A percentile compares a stretch with the other conserved stretches of the same genome.
phyloP scores from a whole-genome alignment of 2,888 invertebrate genomes.

The Ennomos fuscantarius region DNA sequence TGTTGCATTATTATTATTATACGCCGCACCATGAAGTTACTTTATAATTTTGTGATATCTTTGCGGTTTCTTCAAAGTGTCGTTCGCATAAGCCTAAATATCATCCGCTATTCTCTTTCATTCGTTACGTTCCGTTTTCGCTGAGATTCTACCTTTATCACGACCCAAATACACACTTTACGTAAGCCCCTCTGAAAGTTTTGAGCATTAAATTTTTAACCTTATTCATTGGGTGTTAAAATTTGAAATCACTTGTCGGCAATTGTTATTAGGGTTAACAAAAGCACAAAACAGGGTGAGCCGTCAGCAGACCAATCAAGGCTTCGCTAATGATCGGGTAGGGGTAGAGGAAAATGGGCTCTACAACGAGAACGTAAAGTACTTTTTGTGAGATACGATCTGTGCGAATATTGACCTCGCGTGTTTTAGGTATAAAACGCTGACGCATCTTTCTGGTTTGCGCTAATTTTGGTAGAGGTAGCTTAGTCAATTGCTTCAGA shows the following conservation, averaged over 20 bases:
- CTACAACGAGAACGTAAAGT: slow-evolving; percentile 24
- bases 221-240: slow-evolving; percentile 36
- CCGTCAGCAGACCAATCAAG: slow-evolving; percentile 61
- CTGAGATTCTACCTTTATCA: slow-evolving; percentile 33
- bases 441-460: slow-evolving; percentile 36
- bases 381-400: slow-evolving; percentile 21
- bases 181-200: slow-evolving; percentile 27
- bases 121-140: slow-evolving; percentile 24
- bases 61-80: not conserved
- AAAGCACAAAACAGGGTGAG: slow-evolving; percentile 58
- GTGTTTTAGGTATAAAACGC: slow-evolving; percentile 32
- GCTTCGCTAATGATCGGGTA: slow-evolving; percentile 52
- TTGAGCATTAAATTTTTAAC: slow-evolving; percentile 27
- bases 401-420: slow-evolving; percentile 18
- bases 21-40: not conserved
- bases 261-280: slow-evolving; percentile 48
- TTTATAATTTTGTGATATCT: not conserved
- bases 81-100: slow-evolving; percentile 2
- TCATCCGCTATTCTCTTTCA: slow-evolving; percentile 12
- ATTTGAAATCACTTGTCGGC: slow-evolving; percentile 33
- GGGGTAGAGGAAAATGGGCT: slow-evolving; percentile 22
- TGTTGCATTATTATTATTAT: too few species aligned
- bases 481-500: slow-evolving; percentile 17
- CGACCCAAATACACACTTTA: slow-evolving; percentile 32
- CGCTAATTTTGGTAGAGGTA: slow-evolving; percentile 30